Conservation (phyloP, 2,888 invertebrate genomes). For the Gordius sp. region DNA sequence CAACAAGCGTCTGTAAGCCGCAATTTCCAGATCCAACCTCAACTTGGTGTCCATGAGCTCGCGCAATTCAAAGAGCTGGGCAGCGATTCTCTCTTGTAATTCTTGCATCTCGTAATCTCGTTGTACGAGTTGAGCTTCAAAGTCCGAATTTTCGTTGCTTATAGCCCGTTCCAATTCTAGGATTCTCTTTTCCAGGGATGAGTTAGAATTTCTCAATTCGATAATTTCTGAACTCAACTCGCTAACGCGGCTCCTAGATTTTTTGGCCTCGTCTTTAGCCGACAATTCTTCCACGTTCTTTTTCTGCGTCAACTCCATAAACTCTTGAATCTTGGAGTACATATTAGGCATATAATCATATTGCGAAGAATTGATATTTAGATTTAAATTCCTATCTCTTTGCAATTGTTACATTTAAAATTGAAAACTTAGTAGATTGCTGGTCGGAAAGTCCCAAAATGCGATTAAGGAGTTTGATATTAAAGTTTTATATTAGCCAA, state of each 20-base stretch:
- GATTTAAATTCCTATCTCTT: no score
- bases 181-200: slow-evolving; percentile 10
- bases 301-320: slow-evolving; percentile 16
- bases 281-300: slow-evolving; percentile 14
- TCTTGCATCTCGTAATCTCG: slow-evolving; percentile 17
- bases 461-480: no score
- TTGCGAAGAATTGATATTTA: no score
- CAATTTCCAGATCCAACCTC: slow-evolving; percentile 34
- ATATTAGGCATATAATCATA: background rate
- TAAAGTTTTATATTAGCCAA: no score
- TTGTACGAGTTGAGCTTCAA: slow-evolving; percentile 14
- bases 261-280: slow-evolving; percentile 16
- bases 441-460: no score
- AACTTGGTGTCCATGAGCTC: slow-evolving; percentile 33
- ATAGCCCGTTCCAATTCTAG: slow-evolving; percentile 13
- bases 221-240: slow-evolving; percentile 17
- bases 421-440: no score
- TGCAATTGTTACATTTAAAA: no score
- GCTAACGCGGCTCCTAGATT: slow-evolving; percentile 6
- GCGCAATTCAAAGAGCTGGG: slow-evolving; percentile 23
- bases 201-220: slow-evolving; percentile 12
- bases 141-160: slow-evolving; percentile 13
- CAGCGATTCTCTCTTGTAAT: slow-evolving; percentile 17
- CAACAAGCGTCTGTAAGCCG: slow-evolving; percentile 34
- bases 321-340: slow-evolving; percentile 9